These are phyloP conservation scores for Hippotragus niger DNA, from an alignment of 2,113 vertebrate genomes.

Conservation along the genomic window DNA sequence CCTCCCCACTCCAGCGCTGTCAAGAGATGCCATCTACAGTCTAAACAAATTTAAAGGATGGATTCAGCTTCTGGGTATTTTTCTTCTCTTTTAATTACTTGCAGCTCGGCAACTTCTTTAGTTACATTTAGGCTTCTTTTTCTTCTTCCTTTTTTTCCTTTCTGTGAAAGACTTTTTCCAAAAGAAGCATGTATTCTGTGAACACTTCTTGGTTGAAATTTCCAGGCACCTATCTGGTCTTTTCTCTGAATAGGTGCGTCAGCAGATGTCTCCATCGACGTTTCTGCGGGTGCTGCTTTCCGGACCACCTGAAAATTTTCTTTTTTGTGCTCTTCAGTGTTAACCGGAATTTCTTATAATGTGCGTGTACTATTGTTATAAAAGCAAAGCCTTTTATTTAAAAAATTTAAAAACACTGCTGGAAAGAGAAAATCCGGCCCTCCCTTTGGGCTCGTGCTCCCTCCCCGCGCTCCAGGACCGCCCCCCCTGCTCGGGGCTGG, in stretches of 20 bases:
- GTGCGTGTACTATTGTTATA: not conserved
- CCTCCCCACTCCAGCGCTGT: not conserved
- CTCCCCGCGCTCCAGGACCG: too few species aligned
- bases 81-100: conserved; percentile 10
- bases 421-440: not conserved
- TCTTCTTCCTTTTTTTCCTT: not conserved
- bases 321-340: not conserved
- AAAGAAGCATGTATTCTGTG: not conserved
- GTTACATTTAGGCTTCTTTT: not conserved
- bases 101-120: not conserved
- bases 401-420: not conserved
- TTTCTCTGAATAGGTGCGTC: not conserved
- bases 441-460: not conserved
- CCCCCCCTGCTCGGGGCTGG: not conserved
- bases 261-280: not conserved
- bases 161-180: not conserved
- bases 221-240: not conserved
- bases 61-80: not conserved
- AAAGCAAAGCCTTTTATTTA: not conserved
- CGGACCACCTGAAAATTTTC: not conserved
- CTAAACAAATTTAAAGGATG: not conserved
- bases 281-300: not conserved
- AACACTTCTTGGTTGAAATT: not conserved
- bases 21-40: not conserved
- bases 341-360: not conserved